These are phyloP conservation scores for Drosophila lowei DNA, from an alignment of 1,140 invertebrate species.

Conservation along the genomic window DNA sequence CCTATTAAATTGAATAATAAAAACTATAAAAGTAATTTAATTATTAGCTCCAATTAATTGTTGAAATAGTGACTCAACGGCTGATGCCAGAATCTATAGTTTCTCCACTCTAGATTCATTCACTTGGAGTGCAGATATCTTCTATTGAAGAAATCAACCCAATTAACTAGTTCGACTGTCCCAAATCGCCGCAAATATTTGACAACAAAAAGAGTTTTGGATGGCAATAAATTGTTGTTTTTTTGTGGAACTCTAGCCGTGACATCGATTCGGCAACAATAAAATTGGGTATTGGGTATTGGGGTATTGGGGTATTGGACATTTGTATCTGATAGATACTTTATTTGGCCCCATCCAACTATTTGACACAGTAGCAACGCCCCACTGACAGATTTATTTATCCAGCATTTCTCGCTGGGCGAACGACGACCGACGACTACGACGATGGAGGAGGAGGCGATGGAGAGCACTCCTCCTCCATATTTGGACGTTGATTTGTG, in stretches of 20 bases:
- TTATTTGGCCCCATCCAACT: constrained; percentile 26
- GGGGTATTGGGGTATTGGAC: constrained; percentile 7
- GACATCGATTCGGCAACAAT: constrained; percentile 66
- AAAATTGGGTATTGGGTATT: constrained; percentile 43
- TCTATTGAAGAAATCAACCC: constrained; percentile 49
- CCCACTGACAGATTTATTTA: constrained; percentile 74
- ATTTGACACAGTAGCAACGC: constrained; percentile 74
- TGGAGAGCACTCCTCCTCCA: constrained; percentile 40
- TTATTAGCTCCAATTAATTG: too few species aligned
- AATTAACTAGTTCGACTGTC: constrained; percentile 45
- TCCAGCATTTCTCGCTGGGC: constrained; percentile 21
- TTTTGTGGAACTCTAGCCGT: constrained; percentile 25
- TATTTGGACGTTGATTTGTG: constrained; percentile 65
- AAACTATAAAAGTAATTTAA: too few species aligned
- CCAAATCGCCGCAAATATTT: constrained; percentile 43
- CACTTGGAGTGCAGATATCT: constrained; percentile 8
- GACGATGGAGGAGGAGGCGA: constrained; percentile 3
- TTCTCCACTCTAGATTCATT: constrained; percentile 1
- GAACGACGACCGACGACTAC: too few species aligned
- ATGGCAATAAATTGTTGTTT: constrained; percentile 49
- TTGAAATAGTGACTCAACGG: background rate
- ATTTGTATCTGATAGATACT: constrained; percentile 67
- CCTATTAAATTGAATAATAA: too few species aligned
- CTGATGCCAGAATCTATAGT: background rate
- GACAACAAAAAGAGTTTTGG: constrained; percentile 16